Evolutionary conservation across 2,113 vertebrate species (phyloP), one percentile per base, ranked within the genome.

Genomic region (Oryzias celebensis): DNA sequence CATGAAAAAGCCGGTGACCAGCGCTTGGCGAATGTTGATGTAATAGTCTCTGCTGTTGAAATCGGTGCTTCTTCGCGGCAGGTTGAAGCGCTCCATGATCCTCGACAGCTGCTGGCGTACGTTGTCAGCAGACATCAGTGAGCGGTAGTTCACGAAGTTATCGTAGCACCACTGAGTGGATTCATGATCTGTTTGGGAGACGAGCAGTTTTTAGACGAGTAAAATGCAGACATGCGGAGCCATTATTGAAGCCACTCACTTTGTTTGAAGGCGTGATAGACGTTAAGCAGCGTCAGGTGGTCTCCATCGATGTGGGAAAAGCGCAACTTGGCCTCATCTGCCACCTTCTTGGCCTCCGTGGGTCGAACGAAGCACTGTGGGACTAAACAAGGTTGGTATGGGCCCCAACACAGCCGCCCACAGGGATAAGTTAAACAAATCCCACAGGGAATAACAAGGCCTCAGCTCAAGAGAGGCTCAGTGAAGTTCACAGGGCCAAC

Each of bases 301-400:
- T 98, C 97, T 84, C 97, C 96, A 87, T 98, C 97, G 87, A 98
- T 96, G 92, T 98, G 96, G 90, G 96, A 95, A 77, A 98, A 98
- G 85, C 95, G 93, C 96, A 98, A 97, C 94, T 98, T 98, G 91
- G 96, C 93, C 91, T 98, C 95, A 87, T 98, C 96, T 18, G 97
- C 95, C 68, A 94, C 92, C 95, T 98, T 98, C 94, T 94, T 98
- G 91, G 95, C 96, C 92, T 98, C 97, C 91, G 94, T 97, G 87
- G 97, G 97, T 72, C 96, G 95, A 90, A 98, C 95, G 92, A 98
- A 98, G 94, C 96, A 98, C 96, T 98, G 96, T 94, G 96, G 96
- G 96, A 98, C 96, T 98, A 98, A 96, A 98, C 96, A 98, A 95
- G 95, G 96, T 97, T 97, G 96, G 96, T 98, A 96, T 97, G 94